Base-by-base conservation (phyloP, 2,888 invertebrate genomes). In the Pyrocoelia pectoralis region DNA sequence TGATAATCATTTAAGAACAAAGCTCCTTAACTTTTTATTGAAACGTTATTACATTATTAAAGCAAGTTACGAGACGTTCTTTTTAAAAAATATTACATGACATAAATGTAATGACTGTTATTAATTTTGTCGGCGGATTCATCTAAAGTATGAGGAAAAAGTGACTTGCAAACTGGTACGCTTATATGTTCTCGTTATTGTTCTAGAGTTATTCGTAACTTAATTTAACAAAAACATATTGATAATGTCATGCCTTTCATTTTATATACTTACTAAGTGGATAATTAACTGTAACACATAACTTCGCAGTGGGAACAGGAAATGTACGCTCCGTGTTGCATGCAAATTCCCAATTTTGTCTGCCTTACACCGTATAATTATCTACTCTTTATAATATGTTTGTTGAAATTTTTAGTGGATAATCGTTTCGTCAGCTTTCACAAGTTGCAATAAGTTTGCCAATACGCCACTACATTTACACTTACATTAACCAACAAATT, bases 31-130 rank as follows among this genome's bases (percentile, higher is more conserved):
- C 33, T 62, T 62, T 62, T 62, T 62, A 41, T 53, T 40, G 18
- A 19, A 61, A 43, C 48, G 53, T 61, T 55, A 61, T 55, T 51
- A 52, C 56, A 56, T 56, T 61, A 43, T 12, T 43, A 43, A 43
- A 43, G 13, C 41, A 15, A 43, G 41, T 15, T 43, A 43, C 13
- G 14, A 43, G 13, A 43, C 13, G 8, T 43, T 43, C 13, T 15
- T 8, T 2, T 13, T 13, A 43, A 13, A 43, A 43, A 43, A 33
- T 33, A 33, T 33, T 33, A 33, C 33, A 33, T 33, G 33, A 33
- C 33, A 33, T 33, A 33, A 33, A 33, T 33, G n/a, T 33, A 33
- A 33, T 33, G 33, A 33, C 33, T 33, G 33, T 33, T 33, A 33
- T 33, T 33, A 33, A 33, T 33, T 33, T 33, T 33, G 33, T 33